Evolutionary conservation across 2,888 invertebrate species (phyloP), one percentile per base, ranked within the genome.

Genomic region (Xanthostigma xanthostigma): DNA sequence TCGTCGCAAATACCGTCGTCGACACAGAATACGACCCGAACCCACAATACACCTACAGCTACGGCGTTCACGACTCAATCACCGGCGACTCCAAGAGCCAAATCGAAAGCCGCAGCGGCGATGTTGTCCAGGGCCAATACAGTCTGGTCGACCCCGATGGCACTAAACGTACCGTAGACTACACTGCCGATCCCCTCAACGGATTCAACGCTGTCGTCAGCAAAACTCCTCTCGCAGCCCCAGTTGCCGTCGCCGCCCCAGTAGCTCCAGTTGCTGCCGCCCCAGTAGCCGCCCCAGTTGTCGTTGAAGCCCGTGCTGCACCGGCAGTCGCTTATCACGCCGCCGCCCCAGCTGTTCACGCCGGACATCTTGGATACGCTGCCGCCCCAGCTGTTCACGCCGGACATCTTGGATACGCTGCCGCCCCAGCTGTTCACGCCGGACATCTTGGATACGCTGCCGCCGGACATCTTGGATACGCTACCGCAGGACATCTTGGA

Each of bases 201-300:
- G 71, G 70, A 46, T 71, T 71, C 64, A 71, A 71, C 54, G 70
- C 71, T 49, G 68, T 69, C 46, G 71, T 70, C 38, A 67, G 65
- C 53, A 68, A 48, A 39, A n/a, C 11, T 33, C 40, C 41, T 27
- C 47, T 51, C 40, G 46, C 54, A 33, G 53, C 52, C 9, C 54
- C 54, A n/a, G 50, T 49, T 13, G 49, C 53, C 14, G 49, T 39
- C 35, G 12, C 50, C 13, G 51, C 61, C 1, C 51, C 60, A 52
- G 49, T 62, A 40, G 64, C 67, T 1, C 62, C 63, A 36, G 55
- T 64, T 1, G 33, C 52, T 8, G 56, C 59, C 36, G 56, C 53
- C 12, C 50, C 56, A 17, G 50, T 49, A 33, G 49, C 64, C 1
- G 66, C 64, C 2, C 64, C 64, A 2, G 60, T 63, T 2, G 62